A percentile compares a stretch with the other conserved stretches of the same genome.
These are phyloP conservation scores for Cardinalis cardinalis DNA, from an alignment of 2,113 vertebrate genomes.

Conservation along the genomic window DNA sequence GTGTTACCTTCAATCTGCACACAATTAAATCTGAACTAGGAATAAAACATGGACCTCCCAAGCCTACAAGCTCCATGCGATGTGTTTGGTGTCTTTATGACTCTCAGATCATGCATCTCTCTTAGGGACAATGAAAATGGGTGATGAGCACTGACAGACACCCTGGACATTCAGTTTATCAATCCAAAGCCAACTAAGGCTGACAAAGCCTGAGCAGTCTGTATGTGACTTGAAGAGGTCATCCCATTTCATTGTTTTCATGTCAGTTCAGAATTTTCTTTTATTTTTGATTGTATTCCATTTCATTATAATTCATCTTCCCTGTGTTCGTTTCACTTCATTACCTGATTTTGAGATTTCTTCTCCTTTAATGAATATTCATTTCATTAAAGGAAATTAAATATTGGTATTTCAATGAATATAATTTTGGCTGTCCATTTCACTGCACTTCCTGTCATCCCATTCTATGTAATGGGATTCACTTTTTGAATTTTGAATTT, in stretches of 20 bases:
- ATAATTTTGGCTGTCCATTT: fast-evolving
- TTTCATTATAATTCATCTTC: not conserved
- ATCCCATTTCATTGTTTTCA: not conserved
- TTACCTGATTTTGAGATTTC: not conserved
- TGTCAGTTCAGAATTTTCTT: not conserved
- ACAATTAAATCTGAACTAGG: not conserved
- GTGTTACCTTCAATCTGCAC: not conserved
- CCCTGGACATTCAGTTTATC: not conserved
- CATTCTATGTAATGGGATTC: not conserved
- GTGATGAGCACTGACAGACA: not conserved
- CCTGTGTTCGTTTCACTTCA: fast-evolving
- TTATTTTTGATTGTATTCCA: not conserved
- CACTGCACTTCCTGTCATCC: not conserved
- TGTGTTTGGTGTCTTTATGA: not conserved
- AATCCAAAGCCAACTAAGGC: not conserved
- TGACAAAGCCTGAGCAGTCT: not conserved
- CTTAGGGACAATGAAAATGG: not conserved
- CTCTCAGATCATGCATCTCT: not conserved
- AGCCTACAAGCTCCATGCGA: not conserved
- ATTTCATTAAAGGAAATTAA: not conserved
- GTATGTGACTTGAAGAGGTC: not conserved
- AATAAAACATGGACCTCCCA: not conserved
- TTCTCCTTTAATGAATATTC: not conserved
- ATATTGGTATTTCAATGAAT: fast-evolving
- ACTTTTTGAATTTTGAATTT: not conserved